These are phyloP conservation scores for Thomomys bottae DNA, from an alignment of 2,113 vertebrate genomes.

Conservation along the genomic window DNA sequence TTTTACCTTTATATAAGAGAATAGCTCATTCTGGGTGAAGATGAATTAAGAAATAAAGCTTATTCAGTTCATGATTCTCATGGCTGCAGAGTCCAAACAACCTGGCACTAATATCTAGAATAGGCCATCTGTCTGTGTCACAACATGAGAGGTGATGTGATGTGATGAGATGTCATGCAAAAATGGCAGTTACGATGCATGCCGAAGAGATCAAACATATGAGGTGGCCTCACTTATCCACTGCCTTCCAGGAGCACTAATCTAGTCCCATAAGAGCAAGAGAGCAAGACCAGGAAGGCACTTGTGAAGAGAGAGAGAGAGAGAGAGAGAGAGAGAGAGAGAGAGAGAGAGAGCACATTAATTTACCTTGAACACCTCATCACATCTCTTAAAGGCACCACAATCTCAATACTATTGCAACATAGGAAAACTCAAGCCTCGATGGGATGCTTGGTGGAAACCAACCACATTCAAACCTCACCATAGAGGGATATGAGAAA, in stretches of 20 bases:
- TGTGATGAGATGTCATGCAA: background rate
- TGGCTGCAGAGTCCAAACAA: background rate
- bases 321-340: too few relatives aligned
- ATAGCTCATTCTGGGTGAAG: background rate
- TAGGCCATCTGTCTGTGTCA: background rate
- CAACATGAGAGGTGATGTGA: background rate
- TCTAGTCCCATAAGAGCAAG: background rate
- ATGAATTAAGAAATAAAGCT: background rate
- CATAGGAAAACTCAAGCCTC: background rate
- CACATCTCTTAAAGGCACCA: background rate
- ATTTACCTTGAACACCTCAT: background rate
- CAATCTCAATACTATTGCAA: background rate
- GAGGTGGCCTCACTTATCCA: background rate
- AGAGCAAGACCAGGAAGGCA: background rate
- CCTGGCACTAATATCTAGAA: background rate
- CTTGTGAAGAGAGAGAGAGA: too few relatives aligned
- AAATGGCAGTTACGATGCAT: background rate
- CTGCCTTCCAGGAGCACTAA: background rate
- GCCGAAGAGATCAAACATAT: background rate
- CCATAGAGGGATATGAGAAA: constrained; percentile 10
- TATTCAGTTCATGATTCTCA: background rate
- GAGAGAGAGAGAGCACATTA: background rate
- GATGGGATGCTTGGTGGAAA: background rate
- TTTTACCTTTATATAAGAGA: background rate
- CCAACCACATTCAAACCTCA: background rate